Evolutionary conservation across 2,888 invertebrate species (phyloP), one percentile per base, ranked within the genome.

Genomic region (Trachelus stipa): DNA sequence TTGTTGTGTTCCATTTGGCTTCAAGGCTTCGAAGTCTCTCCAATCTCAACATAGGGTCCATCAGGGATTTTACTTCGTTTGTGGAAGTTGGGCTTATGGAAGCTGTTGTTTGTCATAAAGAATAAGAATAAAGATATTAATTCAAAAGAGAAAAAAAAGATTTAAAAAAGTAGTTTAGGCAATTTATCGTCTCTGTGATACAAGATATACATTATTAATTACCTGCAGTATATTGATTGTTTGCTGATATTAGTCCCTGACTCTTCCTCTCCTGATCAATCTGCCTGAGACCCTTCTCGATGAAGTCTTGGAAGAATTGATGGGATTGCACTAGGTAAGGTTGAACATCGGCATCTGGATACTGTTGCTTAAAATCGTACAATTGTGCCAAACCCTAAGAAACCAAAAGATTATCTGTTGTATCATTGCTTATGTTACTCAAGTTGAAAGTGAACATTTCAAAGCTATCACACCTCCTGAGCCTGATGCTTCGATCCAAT

Each of bases 401-500:
- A 83, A 83, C 78, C 77, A 81, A 31, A 71, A 56, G 56, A 6
- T 23, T 56, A 23, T 56, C 23, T 9, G 9, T 23, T 56, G 23
- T 56, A 56, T 56, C 23, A 56, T 23, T 56, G 23, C 23, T 56
- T 56, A 23, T 23, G 0, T 56, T 23, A 56, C 2, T 56, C 23
- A 23, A 31, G 15, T 71, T 31, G 71, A 12, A 31, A 33, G 33
- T 34, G 4, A 34, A 23, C 31, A 33, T 71, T 71, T 31, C 71
- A 71, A 71, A 12, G 31, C 12, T 40, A 69, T 75, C 81, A 79
- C 84, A 92, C 93, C 88, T 94, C 94, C 87, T 93, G 92, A 4
- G 96, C 96, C 81, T 96, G 96, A 82, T 97, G 96, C 91, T 97
- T 97, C 74, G 95, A 96, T 69, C 98, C 98, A 87, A 98, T 98